phyloP scores from a whole-genome alignment of 1,140 invertebrate genomes.

The Cheumatopsyche charites region DNA sequence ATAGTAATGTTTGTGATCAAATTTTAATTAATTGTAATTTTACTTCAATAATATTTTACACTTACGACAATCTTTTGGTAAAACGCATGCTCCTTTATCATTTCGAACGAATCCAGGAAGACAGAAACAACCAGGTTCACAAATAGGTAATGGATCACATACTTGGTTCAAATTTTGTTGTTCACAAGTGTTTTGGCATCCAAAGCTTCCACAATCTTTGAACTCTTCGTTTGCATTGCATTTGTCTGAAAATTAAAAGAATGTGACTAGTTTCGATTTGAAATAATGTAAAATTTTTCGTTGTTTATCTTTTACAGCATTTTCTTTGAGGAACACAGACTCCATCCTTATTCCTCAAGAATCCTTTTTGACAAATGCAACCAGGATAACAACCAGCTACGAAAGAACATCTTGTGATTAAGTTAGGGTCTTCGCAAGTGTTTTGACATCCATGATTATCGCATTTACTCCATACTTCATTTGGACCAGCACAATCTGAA shows the following conservation, averaged over 20 bases:
- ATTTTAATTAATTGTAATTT: too few relatives aligned
- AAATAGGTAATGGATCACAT: conserved; percentile 15
- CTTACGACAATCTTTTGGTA: conserved; percentile 15
- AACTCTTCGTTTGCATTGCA: conserved; percentile 24
- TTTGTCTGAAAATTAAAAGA: conserved; percentile 13
- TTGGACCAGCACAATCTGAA: conserved; percentile 24
- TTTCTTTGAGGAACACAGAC: conserved; percentile 36
- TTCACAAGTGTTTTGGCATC: conserved; percentile 24
- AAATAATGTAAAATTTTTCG: too few relatives aligned
- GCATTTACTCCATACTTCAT: conserved; percentile 27
- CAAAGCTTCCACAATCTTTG: conserved; percentile 5
- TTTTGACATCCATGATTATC: conserved; percentile 27
- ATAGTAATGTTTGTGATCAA: too few relatives aligned
- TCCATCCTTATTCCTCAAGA: conserved; percentile 24
- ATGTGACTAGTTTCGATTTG: too few relatives aligned
- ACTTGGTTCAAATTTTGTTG: neutral
- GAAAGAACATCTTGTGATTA: conserved; percentile 10
- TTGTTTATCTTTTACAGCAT: conserved; percentile 45
- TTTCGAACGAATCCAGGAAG: neutral
- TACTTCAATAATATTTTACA: too few relatives aligned
- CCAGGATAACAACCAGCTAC: conserved; percentile 37
- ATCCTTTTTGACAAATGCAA: conserved; percentile 34
- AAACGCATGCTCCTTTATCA: neutral
- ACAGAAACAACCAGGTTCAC: conserved; percentile 22
- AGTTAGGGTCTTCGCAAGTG: conserved; percentile 17